A percentile compares a stretch with the other conserved stretches of the same genome.
Conservation (phyloP, 2,888 invertebrate genomes). For the Drosophila anomelani region DNA sequence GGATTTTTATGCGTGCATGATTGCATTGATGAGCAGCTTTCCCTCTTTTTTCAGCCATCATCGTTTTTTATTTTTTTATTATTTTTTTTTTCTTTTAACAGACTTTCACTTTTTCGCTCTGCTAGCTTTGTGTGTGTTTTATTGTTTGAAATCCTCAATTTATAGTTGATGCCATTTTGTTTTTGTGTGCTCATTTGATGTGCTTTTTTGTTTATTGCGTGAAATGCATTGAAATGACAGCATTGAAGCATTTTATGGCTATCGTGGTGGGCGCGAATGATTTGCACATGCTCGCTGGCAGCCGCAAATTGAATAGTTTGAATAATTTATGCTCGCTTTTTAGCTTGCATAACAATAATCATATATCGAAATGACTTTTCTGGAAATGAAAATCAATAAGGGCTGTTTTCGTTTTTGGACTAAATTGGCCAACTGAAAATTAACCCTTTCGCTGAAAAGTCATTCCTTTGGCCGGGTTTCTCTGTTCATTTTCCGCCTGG, state of each 20-base stretch:
- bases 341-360: constrained; percentile 15
- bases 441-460: not conserved
- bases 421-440: not conserved
- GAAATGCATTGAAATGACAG: constrained; percentile 38
- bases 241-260: constrained; percentile 49
- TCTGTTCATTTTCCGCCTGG: constrained; percentile 32
- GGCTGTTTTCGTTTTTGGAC: not conserved
- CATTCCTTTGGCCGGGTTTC: not conserved
- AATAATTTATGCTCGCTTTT: constrained; percentile 35
- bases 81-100: not conserved
- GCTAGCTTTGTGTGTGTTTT: constrained; percentile 26
- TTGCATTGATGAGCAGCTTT: constrained; percentile 68
- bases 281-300: constrained; percentile 29
- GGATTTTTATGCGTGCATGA: constrained; percentile 72
- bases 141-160: constrained; percentile 39
- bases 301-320: constrained; percentile 40
- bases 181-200: constrained; percentile 14
- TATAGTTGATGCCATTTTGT: constrained; percentile 35
- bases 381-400: not conserved
- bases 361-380: not conserved
- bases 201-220: constrained; percentile 39
- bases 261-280: constrained; percentile 31
- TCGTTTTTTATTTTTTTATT: not conserved
- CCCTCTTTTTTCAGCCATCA: constrained; percentile 2
- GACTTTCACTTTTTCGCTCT: constrained; percentile 16